Percentiles rank a stretch among this genome's conserved stretches.
phyloP scores from a whole-genome alignment of 1,140 invertebrate species.

The Bombus confusus region DNA sequence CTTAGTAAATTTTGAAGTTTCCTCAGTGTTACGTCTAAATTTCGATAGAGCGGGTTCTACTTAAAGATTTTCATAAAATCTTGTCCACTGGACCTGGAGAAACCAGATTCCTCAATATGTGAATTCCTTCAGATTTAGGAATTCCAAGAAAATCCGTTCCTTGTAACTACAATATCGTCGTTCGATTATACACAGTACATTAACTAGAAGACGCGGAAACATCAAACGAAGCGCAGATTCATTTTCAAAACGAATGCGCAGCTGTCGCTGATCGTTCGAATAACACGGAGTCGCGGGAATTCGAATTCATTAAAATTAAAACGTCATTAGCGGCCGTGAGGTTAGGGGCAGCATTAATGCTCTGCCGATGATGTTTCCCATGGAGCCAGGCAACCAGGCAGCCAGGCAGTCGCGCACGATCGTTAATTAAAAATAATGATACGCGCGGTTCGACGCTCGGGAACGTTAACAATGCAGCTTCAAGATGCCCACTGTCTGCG shows the following conservation, averaged over 20 bases:
- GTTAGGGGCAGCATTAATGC: constrained; percentile 49
- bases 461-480: constrained; percentile 55
- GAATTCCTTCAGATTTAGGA: background rate
- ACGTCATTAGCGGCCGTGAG: constrained; percentile 53
- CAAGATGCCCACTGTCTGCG: constrained; percentile 54
- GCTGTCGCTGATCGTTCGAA: background rate
- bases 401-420: constrained; percentile 46
- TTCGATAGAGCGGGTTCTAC: background rate
- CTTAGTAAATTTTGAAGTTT: background rate
- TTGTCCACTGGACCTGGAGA: background rate
- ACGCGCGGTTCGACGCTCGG: constrained; percentile 40
- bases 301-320: constrained; percentile 68
- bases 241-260: constrained; percentile 2
- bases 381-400: constrained; percentile 14
- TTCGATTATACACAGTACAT: background rate
- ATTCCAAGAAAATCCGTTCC: background rate
- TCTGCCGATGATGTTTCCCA: constrained; percentile 59
- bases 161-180: background rate
- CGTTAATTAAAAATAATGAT: constrained; percentile 70
- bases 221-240: background rate
- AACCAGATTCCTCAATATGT: background rate
- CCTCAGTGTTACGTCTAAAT: background rate
- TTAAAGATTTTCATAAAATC: background rate
- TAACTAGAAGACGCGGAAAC: background rate
- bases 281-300: constrained; percentile 26